phyloP scores from a whole-genome alignment of 1,140 invertebrate species.

The Drosophila baimaii region DNA sequence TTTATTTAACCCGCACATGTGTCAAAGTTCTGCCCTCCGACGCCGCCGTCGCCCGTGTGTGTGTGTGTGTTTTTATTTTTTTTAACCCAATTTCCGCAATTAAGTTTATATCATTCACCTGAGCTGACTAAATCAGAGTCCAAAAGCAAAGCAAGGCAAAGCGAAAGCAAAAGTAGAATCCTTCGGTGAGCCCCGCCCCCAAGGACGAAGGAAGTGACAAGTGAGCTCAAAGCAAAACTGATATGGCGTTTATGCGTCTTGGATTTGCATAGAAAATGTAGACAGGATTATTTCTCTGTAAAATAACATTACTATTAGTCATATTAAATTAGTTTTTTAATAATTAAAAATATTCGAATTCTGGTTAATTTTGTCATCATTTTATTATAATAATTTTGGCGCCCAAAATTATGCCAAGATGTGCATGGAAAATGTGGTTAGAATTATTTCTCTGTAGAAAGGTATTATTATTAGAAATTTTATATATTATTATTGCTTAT shows the following conservation, averaged over 20 bases:
- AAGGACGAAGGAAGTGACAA: conserved; percentile 43
- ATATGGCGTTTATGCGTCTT: conserved; percentile 11
- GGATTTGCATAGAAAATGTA: neutral
- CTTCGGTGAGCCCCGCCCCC: neutral
- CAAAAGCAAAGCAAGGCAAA: conserved; percentile 36
- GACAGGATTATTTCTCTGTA: neutral
- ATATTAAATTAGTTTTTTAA: too few relatives aligned
- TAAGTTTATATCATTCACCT: conserved; percentile 81
- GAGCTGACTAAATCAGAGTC: conserved; percentile 42
- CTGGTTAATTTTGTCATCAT: neutral
- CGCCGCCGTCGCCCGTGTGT: too few relatives aligned
- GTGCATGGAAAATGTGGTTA: neutral
- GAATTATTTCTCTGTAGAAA: too few relatives aligned
- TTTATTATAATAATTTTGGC: neutral
- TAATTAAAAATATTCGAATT: neutral
- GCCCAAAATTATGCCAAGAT: too few relatives aligned
- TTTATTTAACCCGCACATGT: conserved; percentile 81
- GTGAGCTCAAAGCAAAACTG: conserved; percentile 19
- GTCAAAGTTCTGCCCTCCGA: conserved; percentile 62
- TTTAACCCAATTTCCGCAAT: conserved; percentile 82
- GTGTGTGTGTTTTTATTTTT: conserved; percentile 18
- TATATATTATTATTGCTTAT: neutral
- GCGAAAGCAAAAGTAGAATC: conserved; percentile 28
- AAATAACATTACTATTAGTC: neutral
- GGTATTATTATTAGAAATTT: neutral